Base-by-base conservation (phyloP, 2,113 vertebrate species). In the Myotis lucifugus region DNA sequence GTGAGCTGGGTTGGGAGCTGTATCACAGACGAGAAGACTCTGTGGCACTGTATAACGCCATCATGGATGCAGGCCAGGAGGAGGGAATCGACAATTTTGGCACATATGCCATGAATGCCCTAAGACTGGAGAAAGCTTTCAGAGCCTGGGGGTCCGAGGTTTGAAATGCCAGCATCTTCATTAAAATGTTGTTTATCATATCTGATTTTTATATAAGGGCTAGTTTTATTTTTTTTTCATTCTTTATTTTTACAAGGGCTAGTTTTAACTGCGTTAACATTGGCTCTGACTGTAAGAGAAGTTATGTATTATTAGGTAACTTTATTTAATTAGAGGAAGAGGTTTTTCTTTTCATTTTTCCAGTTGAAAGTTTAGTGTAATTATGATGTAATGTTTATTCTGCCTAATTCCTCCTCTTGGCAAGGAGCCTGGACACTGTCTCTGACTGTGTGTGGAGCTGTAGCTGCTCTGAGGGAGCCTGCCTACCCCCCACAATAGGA, bases 81-180 rank as follows among this genome's bases (percentile, higher is more conserved):
- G 98, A 99, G n/a, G 99, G 98, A 94, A 99, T 99, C 8, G 99
- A 99, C 93, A 98, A 99, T 95, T 99, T 99, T 42, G 99, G 99
- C 93, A 99, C 99, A 3, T 99, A 99, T 7, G 99, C 99, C 96
- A 98, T 99, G 99, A 98, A 98, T 93, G 98, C 98, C 2, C 98
- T 99, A 95, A 98, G 99, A 81, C 98, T 99, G 98, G 99, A 99
- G 98, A 99, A 99, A 88, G 99, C 98, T 69, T 99, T 99, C 97
- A 98, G 99, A 97, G 99, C 99, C 95, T 99, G 99, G 99, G 99
- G 99, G 11, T 99, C 99, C 59, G 99, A 99, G 99, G 99, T 99
- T 76, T 96, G 98, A 85, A 97, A 95, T 85, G 40, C 72, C 0
- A 72, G 8, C 11, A 37, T 85, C 25, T 67, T 96, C 78, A 23